Base-by-base conservation (phyloP, 2,113 vertebrate species). In the Lasiurus cinereus region DNA sequence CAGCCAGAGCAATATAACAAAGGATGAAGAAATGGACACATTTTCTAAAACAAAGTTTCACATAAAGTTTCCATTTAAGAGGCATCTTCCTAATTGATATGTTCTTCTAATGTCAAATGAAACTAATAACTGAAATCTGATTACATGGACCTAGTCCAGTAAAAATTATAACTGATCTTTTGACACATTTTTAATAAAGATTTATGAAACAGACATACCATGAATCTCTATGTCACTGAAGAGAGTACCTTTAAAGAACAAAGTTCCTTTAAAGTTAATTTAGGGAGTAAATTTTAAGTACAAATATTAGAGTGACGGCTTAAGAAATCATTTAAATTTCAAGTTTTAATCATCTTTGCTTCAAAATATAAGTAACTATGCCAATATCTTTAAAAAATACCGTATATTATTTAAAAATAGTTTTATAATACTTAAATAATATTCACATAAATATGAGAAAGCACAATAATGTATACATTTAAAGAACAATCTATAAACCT, bases 91-190 rank as follows among this genome's bases (percentile, higher is more conserved):
- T 83, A 88, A 95, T 22, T 62, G 54, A 59, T 46, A 67, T 59
- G 87, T 76, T 70, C 56, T 59, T 69, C 69, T 59, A 69, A 76
- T 16, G 52, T 59, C 39, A 95, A 83, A 70, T 88, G 62, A 62
- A 88, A n/a, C 62, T 92, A 88, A n/a, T 59, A 88, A 91, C 31
- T 13, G 50, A 92, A 92, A 92, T 70, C n/a, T 83, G 69, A 39
- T 33, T 69, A 22, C 15, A 77, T 54, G 15, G 64, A 33, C 76
- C 77, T 29, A 33, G 1, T 16, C 62, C 1, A 69, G 36, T 29
- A 50, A 74, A 73, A 12, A 62, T 27, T 19, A n/a, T 62, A 93
- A 64, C 43, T 89, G 6, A 43, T 93, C 39, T 77, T 95, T 86
- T 62, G 36, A 86, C 24, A 74, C 14, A 16, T 46, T 46, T 39